Base-by-base conservation (phyloP, 2,113 vertebrate genomes). In the Sakesphorus luctuosus region DNA sequence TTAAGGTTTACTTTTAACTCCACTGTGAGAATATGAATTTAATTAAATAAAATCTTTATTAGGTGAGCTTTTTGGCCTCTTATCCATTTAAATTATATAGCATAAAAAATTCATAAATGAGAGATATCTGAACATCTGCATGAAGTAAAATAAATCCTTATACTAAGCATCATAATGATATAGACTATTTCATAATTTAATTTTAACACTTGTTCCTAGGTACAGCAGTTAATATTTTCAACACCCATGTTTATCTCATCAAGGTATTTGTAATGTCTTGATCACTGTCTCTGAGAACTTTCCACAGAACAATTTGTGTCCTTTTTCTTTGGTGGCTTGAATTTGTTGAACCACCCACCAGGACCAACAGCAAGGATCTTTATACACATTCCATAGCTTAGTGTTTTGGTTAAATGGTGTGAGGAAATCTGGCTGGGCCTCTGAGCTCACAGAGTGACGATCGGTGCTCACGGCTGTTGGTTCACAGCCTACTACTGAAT, bases 391-490 rank as follows among this genome's bases (percentile, higher is more conserved):
- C 79, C 71, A 43, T 8, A 50, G 49, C 29, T 73, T 25, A 40
- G 33, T 5, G 58, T 44, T 46, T 80, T 13, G 80, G 28, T 31
- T 68, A 61, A 77, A 52, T 1, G 3, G 12, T 9, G 19, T 23
- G 23, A 84, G 29, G 35, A 67, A 56, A 74, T 38, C 7, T 71
- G 76, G 19, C 47, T 31, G 25, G 11, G 55, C 46, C 56, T 52
- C 12, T 35, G 15, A 36, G 38, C 66, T 87, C 50, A 44, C 18
- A 67, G 14, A 67, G 43, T 7, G 5, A 65, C 24, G 19, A 38
- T 2, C 4, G 0, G 4, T 55, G 50, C 36, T 46, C 44, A 7
- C 0, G 4, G 44, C 58, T 82, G 24, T 44, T 59, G n/a, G n/a
- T 36, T 90, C 78, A 87, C 75, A 83, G 49, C 31, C 11, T 79